Percentiles rank a stretch among this genome's conserved stretches.
phyloP scores from a whole-genome alignment of 2,113 vertebrate genomes.

The Austrofundulus limnaeus region DNA sequence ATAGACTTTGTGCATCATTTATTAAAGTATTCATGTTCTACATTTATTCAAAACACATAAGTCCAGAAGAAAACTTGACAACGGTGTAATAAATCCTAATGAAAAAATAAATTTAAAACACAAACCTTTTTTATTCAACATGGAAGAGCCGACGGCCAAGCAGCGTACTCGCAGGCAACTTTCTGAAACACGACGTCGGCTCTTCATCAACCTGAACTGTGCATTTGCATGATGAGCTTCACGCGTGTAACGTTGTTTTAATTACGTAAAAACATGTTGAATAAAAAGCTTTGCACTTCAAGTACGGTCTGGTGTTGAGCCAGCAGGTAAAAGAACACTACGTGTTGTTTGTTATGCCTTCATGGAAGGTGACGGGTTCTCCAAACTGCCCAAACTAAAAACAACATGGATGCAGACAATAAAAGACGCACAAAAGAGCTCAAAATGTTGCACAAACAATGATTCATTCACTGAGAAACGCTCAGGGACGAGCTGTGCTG shows the following conservation, averaged over 20 bases:
- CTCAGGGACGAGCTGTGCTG: neutral
- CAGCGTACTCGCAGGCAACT: no score
- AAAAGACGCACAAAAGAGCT: constrained; percentile 9
- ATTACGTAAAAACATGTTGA: constrained; percentile 39
- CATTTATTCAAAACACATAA: constrained; percentile 34
- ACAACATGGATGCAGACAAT: constrained; percentile 23
- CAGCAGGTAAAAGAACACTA: constrained; percentile 66
- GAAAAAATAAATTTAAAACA: constrained; percentile 54
- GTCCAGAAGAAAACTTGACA: constrained; percentile 54
- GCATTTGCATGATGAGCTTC: neutral
- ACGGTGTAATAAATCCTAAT: constrained; percentile 49
- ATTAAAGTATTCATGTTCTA: constrained; percentile 41
- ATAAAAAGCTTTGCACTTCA: constrained; percentile 64
- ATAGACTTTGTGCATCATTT: constrained; percentile 55
- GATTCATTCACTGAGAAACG: no score
- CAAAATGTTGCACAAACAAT: neutral
- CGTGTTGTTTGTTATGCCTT: constrained; percentile 72
- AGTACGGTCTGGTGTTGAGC: constrained; percentile 64
- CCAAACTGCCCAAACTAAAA: constrained; percentile 58
- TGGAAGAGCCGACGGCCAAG: constrained; percentile 22
- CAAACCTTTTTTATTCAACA: constrained; percentile 51
- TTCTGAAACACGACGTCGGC: neutral
- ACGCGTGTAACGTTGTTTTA: constrained; percentile 11
- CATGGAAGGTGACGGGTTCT: constrained; percentile 79
- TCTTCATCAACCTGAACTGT: constrained; percentile 17